Percentiles rank a stretch among this genome's conserved stretches.
Evolutionary conservation across 1,140 invertebrate genomes (phyloP).

Genomic region (Aphaenogaster ashmeadi): DNA sequence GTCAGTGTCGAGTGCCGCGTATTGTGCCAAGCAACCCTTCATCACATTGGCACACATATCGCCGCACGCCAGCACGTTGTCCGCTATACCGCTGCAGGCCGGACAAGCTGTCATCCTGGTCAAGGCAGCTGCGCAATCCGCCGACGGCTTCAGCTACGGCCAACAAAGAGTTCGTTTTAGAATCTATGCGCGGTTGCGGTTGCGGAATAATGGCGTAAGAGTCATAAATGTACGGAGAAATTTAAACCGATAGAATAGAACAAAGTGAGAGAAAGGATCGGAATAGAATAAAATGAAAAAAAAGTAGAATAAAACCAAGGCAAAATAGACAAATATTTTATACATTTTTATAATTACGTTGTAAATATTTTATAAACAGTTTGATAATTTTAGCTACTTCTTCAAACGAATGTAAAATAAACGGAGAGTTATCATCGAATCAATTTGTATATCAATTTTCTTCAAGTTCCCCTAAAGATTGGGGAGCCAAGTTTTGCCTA

Average conservation of each 20-base stretch:
- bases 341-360: neutral
- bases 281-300: neutral
- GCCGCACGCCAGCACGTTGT: conserved; percentile 92
- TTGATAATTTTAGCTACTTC: conserved; percentile 5
- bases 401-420: conserved; percentile 14
- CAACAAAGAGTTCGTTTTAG: conserved; percentile 62
- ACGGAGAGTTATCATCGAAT: neutral
- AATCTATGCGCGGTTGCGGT: neutral
- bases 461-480: neutral
- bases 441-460: neutral
- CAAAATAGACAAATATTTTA: neutral
- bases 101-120: conserved; percentile 96
- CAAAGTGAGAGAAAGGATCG: neutral
- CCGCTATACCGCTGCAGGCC: conserved; percentile 92
- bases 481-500: neutral
- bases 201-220: neutral
- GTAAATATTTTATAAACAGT: neutral
- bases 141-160: conserved; percentile 82
- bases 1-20: conserved; percentile 93
- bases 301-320: neutral
- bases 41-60: conserved; percentile 96
- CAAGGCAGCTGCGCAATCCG: conserved; percentile 93
- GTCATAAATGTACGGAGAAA: neutral
- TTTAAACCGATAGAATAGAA: neutral
- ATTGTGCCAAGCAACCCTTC: conserved; percentile 95